Evolutionary conservation across 1,140 invertebrate species (phyloP).

Genomic region (Drosophila asahinai): DNA sequence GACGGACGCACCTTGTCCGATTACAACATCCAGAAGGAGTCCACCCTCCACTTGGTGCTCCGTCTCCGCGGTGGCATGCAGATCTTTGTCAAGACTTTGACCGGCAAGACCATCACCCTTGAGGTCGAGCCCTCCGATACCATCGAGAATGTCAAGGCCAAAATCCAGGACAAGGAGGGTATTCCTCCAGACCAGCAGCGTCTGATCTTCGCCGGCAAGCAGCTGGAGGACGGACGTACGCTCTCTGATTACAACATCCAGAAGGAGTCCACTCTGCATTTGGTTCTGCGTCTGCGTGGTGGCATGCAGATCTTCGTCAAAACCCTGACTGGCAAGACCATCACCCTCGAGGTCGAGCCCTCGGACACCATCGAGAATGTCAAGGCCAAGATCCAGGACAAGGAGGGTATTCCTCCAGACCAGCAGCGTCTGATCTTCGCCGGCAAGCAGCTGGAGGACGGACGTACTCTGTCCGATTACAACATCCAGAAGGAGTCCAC

Average conservation of each 20-base stretch:
- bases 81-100: constrained; percentile 89
- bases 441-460: too few species aligned
- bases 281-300: too few species aligned
- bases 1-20: constrained; percentile 82
- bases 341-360: too few species aligned
- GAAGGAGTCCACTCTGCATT: too few species aligned
- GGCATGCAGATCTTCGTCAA: too few species aligned
- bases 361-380: too few species aligned
- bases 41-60: constrained; percentile 91
- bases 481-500: too few species aligned
- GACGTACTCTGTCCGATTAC: too few species aligned
- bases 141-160: constrained; percentile 90
- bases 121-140: constrained; percentile 93
- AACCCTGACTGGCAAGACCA: too few species aligned
- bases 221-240: constrained; percentile 89
- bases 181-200: constrained; percentile 91
- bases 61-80: constrained; percentile 90
- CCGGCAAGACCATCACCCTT: constrained; percentile 93
- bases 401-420: constrained; percentile 89
- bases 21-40: constrained; percentile 92
- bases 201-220: constrained; percentile 91
- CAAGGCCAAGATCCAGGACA: constrained; percentile 89
- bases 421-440: too few species aligned
- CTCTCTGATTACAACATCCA: constrained; percentile 89
- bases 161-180: constrained; percentile 91